phyloP scores from a whole-genome alignment of 2,113 vertebrate species.

The Emydocephalus ijimae region DNA sequence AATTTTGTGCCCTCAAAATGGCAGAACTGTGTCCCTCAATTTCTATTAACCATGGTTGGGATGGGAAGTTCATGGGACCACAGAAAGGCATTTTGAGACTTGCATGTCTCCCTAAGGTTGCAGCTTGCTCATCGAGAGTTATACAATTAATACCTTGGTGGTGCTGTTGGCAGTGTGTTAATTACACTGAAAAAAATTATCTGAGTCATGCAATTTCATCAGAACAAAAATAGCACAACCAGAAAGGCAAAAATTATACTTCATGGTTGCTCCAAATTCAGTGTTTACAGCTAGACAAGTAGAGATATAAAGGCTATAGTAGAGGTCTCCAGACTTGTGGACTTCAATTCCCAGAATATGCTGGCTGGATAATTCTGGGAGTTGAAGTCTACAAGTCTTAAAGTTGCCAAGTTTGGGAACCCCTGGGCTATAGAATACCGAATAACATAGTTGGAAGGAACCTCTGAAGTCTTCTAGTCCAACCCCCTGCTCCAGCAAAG shows the following conservation, averaged over 20 bases:
- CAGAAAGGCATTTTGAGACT: background rate
- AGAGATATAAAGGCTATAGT: background rate
- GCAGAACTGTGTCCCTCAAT: background rate
- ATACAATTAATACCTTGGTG: background rate
- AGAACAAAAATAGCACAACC: constrained; percentile 3
- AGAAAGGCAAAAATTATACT: background rate
- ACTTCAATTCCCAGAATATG: too few species aligned
- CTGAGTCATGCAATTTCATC: background rate
- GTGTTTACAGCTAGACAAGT: background rate
- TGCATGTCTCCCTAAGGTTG: background rate
- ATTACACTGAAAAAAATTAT: background rate
- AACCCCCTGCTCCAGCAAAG: background rate
- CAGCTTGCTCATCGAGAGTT: background rate
- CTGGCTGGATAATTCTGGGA: too few species aligned
- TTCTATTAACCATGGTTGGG: background rate
- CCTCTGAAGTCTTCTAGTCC: background rate
- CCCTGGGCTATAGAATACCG: too few species aligned
- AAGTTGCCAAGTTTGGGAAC: too few species aligned
- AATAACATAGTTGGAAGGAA: background rate
- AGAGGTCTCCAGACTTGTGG: too few species aligned
- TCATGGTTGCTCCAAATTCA: background rate
- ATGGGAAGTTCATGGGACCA: background rate
- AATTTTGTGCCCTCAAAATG: background rate
- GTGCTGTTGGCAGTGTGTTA: background rate
- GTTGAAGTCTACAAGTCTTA: too few species aligned